Evolutionary conservation across 2,888 invertebrate species (phyloP).

Genomic region (Allolobophora icterica): DNA sequence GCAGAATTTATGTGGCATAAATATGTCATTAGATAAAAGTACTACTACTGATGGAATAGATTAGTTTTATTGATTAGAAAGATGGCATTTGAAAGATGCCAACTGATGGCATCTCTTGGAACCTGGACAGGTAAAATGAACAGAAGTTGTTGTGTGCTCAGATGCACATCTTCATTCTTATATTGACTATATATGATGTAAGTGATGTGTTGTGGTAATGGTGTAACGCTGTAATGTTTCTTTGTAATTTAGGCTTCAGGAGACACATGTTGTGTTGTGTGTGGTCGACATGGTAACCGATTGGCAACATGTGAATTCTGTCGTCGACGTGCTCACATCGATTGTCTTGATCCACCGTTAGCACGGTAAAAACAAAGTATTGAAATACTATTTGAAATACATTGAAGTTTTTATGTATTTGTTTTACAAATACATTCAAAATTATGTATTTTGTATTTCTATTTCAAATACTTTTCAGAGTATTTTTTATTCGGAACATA

Average conservation of each 20-base stretch:
- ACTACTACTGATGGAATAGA: not conserved
- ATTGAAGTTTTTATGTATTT: too few relatives aligned
- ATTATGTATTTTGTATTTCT: too few relatives aligned
- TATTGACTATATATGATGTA: not conserved
- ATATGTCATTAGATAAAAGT: not conserved
- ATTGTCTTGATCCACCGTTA: conserved; percentile 88
- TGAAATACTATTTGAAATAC: too few relatives aligned
- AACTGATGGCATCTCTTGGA: not conserved
- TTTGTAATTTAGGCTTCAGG: conserved; percentile 71
- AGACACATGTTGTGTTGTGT: conserved; percentile 90
- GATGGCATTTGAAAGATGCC: too few relatives aligned
- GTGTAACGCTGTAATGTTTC: not conserved
- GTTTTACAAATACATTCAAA: too few relatives aligned
- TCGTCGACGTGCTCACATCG: conserved; percentile 88
- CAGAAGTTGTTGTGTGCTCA: not conserved
- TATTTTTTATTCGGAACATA: too few relatives aligned
- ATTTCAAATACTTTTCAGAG: too few relatives aligned
- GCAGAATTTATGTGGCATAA: not conserved
- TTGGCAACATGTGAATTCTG: conserved; percentile 88
- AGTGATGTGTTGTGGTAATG: not conserved
- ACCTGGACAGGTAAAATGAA: not conserved
- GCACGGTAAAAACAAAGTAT: conserved; percentile 63
- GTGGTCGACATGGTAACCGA: conserved; percentile 76
- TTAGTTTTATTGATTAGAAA: not conserved
- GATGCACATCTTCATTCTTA: not conserved